These are phyloP conservation scores for Coreius guichenoti DNA, from an alignment of 2,797 vertebrate genomes.

Conservation along the genomic window DNA sequence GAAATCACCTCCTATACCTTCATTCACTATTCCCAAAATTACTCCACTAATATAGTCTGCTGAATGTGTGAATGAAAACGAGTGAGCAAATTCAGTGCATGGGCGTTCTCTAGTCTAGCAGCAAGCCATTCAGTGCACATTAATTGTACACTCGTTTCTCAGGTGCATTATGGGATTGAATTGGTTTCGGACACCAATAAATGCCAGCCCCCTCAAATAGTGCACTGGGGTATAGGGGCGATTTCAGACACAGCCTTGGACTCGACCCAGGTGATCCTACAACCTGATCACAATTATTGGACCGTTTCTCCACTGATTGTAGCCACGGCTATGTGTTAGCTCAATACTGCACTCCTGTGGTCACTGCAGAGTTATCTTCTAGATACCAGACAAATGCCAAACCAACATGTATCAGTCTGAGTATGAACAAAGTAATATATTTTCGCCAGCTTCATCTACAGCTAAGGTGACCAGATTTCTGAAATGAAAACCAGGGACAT, in stretches of 20 bases:
- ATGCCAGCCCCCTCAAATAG: background rate
- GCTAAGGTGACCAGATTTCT: background rate
- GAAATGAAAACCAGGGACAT: background rate
- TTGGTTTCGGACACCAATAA: background rate
- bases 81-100: background rate
- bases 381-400: background rate
- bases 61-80: background rate
- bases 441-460: background rate
- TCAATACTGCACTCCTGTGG: slow-evolving; percentile 60
- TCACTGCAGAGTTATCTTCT: background rate
- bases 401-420: background rate
- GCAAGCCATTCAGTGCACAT: background rate
- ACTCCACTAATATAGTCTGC: background rate
- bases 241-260: background rate
- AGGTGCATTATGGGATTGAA: background rate
- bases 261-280: background rate
- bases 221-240: too few species aligned
- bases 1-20: background rate
- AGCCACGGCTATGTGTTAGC: slow-evolving; percentile 5
- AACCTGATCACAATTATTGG: background rate
- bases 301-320: background rate
- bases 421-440: background rate
- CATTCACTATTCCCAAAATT: background rate
- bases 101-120: background rate
- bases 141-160: background rate